Evolutionary conservation across 2,888 invertebrate genomes (phyloP).

Genomic region (Agrypnus murinus): DNA sequence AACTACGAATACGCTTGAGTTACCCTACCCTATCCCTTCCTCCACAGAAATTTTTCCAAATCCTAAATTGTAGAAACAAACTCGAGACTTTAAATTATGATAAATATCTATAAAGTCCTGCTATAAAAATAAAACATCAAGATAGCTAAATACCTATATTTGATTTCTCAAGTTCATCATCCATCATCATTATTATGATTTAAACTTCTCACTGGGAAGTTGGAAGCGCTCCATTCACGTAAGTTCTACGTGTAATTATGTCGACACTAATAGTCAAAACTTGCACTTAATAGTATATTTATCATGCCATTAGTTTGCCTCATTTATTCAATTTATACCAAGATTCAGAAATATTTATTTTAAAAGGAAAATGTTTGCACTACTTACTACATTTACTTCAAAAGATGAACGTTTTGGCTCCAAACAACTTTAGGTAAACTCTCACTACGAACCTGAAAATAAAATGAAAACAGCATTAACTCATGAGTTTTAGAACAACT

Average conservation of each 20-base stretch:
- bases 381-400: conserved; percentile 42
- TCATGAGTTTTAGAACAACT: no score
- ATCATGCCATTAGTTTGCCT: conserved; percentile 61
- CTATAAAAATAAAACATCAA: conserved; percentile 30
- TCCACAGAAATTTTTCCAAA: no score
- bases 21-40: no score
- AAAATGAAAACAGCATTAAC: conserved; percentile 31
- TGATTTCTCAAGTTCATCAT: conserved; percentile 59
- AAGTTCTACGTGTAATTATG: conserved; percentile 64
- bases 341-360: conserved; percentile 47
- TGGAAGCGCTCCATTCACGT: conserved; percentile 61
- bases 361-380: conserved; percentile 38
- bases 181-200: conserved; percentile 66
- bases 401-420: conserved; percentile 18
- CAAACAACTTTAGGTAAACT: conserved; percentile 31
- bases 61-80: background rate
- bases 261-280: conserved; percentile 64
- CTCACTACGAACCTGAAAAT: conserved; percentile 44
- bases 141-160: conserved; percentile 48
- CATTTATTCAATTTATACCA: conserved; percentile 49
- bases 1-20: no score
- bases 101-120: conserved; percentile 37
- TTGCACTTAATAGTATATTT: conserved; percentile 63
- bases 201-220: conserved; percentile 61
- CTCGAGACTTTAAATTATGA: conserved; percentile 41